Evolutionary conservation across 2,113 vertebrate genomes (phyloP).

Genomic region (Xiphias gladius): DNA sequence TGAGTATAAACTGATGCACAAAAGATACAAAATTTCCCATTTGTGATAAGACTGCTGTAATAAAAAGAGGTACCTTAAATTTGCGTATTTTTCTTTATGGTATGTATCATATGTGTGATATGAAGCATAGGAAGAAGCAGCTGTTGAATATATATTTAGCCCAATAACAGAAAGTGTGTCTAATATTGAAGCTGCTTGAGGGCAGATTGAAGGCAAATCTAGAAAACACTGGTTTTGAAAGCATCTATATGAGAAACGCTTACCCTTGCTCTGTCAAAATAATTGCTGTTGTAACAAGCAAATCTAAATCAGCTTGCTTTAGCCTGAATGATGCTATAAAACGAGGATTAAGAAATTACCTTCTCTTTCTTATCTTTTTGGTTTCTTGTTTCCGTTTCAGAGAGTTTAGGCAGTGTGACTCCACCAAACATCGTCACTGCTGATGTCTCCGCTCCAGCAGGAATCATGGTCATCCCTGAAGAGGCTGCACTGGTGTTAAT

Average conservation of each 20-base stretch:
- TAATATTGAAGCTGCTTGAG: neutral
- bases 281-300: neutral
- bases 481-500: constrained; percentile 23
- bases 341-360: neutral
- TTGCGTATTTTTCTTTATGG: neutral
- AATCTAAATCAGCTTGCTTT: neutral
- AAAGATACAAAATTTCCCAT: too few species aligned
- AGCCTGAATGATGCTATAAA: neutral
- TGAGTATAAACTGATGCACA: neutral
- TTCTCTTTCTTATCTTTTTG: neutral
- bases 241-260: neutral
- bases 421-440: constrained; percentile 33
- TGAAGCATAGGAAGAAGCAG: neutral
- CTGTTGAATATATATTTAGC: neutral
- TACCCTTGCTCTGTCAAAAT: neutral
- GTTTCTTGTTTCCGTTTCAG: constrained; percentile 30
- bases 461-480: constrained; percentile 11
- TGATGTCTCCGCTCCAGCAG: constrained; percentile 37
- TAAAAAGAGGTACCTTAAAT: neutral
- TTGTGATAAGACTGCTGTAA: neutral
- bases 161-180: neutral
- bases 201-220: too few species aligned
- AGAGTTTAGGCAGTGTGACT: constrained; percentile 21
- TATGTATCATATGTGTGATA: neutral
- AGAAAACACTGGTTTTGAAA: neutral